Base-by-base conservation (phyloP, 2,797 vertebrate genomes). In the Hoplostethus atlanticus region DNA sequence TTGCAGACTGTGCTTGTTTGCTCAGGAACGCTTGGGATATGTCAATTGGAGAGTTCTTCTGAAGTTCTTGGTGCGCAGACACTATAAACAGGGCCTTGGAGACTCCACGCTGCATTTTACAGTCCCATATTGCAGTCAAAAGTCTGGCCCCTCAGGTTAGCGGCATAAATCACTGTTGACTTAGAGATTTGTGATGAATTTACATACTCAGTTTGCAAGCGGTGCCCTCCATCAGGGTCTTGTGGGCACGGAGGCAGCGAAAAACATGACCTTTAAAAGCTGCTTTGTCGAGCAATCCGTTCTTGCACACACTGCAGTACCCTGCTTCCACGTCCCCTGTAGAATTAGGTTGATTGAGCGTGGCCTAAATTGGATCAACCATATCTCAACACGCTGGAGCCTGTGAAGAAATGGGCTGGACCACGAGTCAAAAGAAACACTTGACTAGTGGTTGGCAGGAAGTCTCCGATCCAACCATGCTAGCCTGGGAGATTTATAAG, bases 221-320 rank as follows among this genome's bases (percentile, higher is more conserved):
- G 51, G 55, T 77, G 82, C 76, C 83, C 85, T 86, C 85, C 55
- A 63, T 79, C 70, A 78, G 83, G 78, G 79, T 87, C 85, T 88
- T 62, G 78, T 58, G 77, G 73, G 74, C 81, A 87, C 10, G 74
- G 79, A 82, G 68, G 85, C 88, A 74, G 80, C 5, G 6, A 1
- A 80, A 93, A 90, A 90, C 84, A 86, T 93, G 92, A 94, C 93
- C 93, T 94, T 94, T 93, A 92, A 93, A 93, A 93, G 88, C 91
- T 92, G 93, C 92, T 92, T 92, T 89, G 91, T 90, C 83, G 90
- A 90, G 90, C 86, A 86, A 68, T 91, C 83, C 86, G 68, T 90
- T 91, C 89, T 76, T 91, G 92, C 89, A 83, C 84, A 91, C 91
- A 67, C 81, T 84, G 90, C 91, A 91, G 88, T 83, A 78, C 76